Conservation (phyloP, 2,113 vertebrate species). For the Ahaetulla prasina region DNA sequence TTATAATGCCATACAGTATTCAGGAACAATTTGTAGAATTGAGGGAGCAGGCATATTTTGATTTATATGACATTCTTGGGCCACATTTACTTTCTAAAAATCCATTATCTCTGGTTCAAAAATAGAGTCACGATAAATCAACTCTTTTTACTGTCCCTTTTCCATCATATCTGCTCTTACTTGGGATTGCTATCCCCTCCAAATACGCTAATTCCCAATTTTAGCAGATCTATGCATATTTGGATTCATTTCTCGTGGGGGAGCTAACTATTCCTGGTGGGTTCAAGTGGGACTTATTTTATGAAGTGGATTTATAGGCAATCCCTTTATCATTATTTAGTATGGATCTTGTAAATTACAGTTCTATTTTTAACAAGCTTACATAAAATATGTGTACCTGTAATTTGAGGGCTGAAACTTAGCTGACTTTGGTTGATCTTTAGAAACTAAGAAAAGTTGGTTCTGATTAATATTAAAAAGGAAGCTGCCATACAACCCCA, state of each 20-base stretch:
- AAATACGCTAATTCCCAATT: background rate
- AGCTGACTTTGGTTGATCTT: background rate
- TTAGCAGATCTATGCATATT: background rate
- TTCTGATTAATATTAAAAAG: background rate
- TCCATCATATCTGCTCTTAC: background rate
- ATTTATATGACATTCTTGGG: background rate
- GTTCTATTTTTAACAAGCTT: background rate
- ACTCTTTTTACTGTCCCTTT: background rate
- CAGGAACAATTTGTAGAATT: background rate
- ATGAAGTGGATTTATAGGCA: background rate
- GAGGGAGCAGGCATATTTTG: background rate
- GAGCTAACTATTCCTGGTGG: background rate
- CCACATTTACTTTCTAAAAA: background rate
- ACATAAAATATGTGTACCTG: background rate
- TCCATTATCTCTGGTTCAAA: background rate
- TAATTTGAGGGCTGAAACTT: background rate
- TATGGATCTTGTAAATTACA: background rate
- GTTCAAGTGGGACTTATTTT: background rate
- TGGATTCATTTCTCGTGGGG: background rate
- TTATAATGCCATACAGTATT: background rate
- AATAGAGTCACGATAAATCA: background rate
- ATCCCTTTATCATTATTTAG: background rate
- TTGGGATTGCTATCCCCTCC: background rate
- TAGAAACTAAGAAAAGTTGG: background rate
- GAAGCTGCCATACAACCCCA: background rate